Evolutionary conservation across 1,140 invertebrate species (phyloP).

Genomic region (Scaptomyza hsui): DNA sequence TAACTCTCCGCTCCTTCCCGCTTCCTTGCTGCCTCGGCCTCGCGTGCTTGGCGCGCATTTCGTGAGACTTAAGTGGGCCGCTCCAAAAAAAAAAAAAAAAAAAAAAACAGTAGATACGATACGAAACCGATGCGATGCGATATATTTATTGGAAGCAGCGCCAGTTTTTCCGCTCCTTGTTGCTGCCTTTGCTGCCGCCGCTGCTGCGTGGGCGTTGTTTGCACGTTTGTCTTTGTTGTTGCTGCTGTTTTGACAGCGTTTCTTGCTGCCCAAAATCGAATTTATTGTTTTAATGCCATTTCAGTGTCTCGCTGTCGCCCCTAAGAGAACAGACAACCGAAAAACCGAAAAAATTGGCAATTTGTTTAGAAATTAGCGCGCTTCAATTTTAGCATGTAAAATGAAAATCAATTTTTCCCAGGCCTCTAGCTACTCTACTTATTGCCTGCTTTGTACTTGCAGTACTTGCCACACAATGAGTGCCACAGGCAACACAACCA

Average conservation of each 20-base stretch:
- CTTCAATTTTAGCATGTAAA: constrained; percentile 66
- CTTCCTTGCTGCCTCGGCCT: constrained; percentile 31
- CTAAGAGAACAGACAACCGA: not conserved
- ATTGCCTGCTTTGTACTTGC: not conserved
- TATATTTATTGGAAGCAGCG: constrained; percentile 76
- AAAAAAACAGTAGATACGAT: constrained; percentile 29
- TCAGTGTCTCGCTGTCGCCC: constrained; percentile 58
- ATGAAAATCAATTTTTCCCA: constrained; percentile 71
- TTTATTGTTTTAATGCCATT: constrained; percentile 82
- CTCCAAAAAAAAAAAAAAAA: constrained; percentile 33
- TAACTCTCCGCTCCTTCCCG: not conserved
- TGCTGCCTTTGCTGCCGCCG: constrained; percentile 17
- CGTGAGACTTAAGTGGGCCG: constrained; percentile 74
- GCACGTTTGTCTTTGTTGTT: constrained; percentile 22
- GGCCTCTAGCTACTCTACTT: constrained; percentile 2
- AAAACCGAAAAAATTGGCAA: constrained; percentile 66
- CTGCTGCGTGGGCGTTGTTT: constrained; percentile 42
- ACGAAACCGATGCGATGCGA: constrained; percentile 22
- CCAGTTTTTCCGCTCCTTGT: constrained; percentile 28
- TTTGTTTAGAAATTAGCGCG: constrained; percentile 81
- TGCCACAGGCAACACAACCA: constrained; percentile 4
- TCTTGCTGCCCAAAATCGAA: constrained; percentile 70
- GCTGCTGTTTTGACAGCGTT: constrained; percentile 34
- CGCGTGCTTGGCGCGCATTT: constrained; percentile 74
- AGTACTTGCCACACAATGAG: constrained; percentile 31